phyloP scores from a whole-genome alignment of 2,888 invertebrate species.

The Hololepta plana region DNA sequence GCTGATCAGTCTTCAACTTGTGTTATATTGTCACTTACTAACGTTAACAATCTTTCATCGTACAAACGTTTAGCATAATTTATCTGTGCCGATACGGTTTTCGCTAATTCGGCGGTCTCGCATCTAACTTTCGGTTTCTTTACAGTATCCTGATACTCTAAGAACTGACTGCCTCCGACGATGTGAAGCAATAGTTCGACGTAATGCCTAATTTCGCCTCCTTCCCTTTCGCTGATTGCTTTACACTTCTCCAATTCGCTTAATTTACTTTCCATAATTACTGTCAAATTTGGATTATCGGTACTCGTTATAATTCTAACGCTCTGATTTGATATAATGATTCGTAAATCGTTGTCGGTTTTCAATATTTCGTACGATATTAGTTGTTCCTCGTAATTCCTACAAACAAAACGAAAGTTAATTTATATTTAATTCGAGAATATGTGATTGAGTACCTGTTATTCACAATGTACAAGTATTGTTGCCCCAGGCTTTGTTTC shows the following conservation, averaged over 20 bases:
- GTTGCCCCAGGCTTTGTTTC: conserved; percentile 64
- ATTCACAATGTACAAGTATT: conserved; percentile 38
- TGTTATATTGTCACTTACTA: conserved; percentile 19
- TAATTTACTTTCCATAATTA: conserved; percentile 41
- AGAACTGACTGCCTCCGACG: conserved; percentile 27
- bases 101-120: conserved; percentile 50
- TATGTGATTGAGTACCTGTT: conserved; percentile 15
- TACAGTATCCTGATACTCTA: conserved; percentile 33
- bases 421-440: background rate
- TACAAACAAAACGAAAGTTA: no score
- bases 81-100: conserved; percentile 59
- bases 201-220: conserved; percentile 33
- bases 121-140: conserved; percentile 64
- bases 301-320: conserved; percentile 54
- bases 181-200: conserved; percentile 51
- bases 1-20: conserved; percentile 16
- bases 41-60: conserved; percentile 63
- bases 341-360: conserved; percentile 61
- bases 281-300: conserved; percentile 29
- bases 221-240: conserved; percentile 32
- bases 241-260: conserved; percentile 49
- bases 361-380: conserved; percentile 68
- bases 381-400: conserved; percentile 58
- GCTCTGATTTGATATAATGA: conserved; percentile 56
- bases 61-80: conserved; percentile 76